Base-by-base conservation (phyloP, 2,888 invertebrate genomes). In the Ichneumon xanthorius region DNA sequence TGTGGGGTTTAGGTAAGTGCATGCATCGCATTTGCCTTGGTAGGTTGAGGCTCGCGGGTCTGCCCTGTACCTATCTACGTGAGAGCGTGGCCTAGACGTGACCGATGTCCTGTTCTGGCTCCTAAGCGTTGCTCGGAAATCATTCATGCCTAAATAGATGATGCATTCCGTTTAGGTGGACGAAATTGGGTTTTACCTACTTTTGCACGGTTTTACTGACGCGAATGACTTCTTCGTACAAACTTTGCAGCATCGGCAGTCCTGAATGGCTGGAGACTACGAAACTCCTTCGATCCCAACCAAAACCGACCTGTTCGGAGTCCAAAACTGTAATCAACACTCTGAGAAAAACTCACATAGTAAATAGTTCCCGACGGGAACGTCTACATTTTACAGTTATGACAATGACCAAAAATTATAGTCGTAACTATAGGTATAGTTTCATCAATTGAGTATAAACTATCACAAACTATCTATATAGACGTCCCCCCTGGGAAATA, bases 81-180 rank as follows among this genome's bases (percentile, higher is more conserved):
- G 82, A 72, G 80, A 80, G 55, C 80, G 80, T 55, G 79, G 45
- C 70, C 67, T 72, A 67, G 45, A 85, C 85, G 72, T 85, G 85
- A 82, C 85, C 82, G 85, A 85, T 80, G 82, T 71, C 68, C 72
- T 72, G 79, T 85, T 80, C 85, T 73, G 58, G 30, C 33, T 76
- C 61, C 40, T 30, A 6, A 26, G 22, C 14, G 14, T 30, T 30
- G 22, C 61, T 61, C 16, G 61, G 26, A 30, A 26, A 53, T 19
- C n/a, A 30, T 61, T 30, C 26, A 16, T 4, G 40, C 61, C 61
- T 26, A 30, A 19, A 55, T 11, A 11, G 30, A n/a, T n/a, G 53
- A 53, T n/a, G 53, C n/a, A 53, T 19, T 53, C 9, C 40, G 40
- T 2, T 11, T 11, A 40, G 2, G 2, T 11, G 11, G 0, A 11